These are phyloP conservation scores for Melanaphis sacchari DNA, from an alignment of 1,140 invertebrate species.

Conservation along the genomic window DNA sequence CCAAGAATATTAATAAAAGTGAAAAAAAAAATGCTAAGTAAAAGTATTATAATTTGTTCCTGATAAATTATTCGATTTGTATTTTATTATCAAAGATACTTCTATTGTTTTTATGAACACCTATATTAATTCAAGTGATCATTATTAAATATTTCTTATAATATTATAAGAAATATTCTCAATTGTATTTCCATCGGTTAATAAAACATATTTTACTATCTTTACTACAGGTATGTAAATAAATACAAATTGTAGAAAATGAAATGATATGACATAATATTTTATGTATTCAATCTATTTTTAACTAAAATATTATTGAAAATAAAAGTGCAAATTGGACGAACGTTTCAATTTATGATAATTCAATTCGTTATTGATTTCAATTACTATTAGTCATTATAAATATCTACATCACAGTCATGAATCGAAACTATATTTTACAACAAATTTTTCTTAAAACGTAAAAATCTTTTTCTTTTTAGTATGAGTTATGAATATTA, in stretches of 20 bases:
- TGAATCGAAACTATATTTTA: neutral
- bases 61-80: neutral
- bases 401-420: neutral
- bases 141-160: neutral
- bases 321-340: neutral
- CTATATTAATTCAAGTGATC: neutral
- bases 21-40: neutral
- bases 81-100: neutral
- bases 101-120: neutral
- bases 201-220: neutral
- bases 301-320: neutral
- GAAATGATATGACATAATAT: neutral
- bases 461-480: neutral
- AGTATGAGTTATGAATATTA: neutral
- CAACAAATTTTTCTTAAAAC: neutral
- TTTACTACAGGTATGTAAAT: neutral
- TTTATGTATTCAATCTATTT: neutral
- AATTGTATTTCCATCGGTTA: neutral
- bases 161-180: neutral
- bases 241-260: neutral
- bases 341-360: neutral
- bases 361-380: neutral
- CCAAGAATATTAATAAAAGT: neutral
- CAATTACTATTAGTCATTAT: neutral
- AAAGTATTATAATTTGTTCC: neutral